phyloP scores from a whole-genome alignment of 2,888 invertebrate genomes.

The Drosophila nr. perissopoda region DNA sequence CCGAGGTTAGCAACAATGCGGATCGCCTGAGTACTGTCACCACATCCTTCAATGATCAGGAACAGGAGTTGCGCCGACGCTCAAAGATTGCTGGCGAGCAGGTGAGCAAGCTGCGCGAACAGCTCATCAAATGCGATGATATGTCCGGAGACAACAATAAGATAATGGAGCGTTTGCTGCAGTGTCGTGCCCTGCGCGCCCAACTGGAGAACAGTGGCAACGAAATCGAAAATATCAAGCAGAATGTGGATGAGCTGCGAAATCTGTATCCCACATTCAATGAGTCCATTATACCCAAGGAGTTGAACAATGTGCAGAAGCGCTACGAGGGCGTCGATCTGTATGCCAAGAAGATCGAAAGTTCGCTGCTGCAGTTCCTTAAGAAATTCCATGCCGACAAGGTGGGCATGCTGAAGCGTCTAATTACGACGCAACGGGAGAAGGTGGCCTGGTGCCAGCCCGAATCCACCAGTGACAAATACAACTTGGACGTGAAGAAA shows the following conservation, averaged over 20 bases:
- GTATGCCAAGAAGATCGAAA: constrained; percentile 93
- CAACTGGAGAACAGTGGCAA: constrained; percentile 90
- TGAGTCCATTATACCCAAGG: constrained; percentile 92
- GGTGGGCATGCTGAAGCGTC: constrained; percentile 91
- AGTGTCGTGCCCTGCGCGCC: constrained; percentile 90
- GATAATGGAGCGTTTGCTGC: constrained; percentile 91
- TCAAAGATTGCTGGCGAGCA: constrained; percentile 90
- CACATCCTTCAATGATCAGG: constrained; percentile 90
- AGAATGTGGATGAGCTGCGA: constrained; percentile 90
- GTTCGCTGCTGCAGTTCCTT: constrained; percentile 91
- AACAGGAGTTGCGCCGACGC: constrained; percentile 89
- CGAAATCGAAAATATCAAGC: constrained; percentile 89
- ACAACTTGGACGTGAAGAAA: constrained; percentile 96
- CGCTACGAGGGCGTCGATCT: constrained; percentile 91
- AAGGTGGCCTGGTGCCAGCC: constrained; percentile 96
- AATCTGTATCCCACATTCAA: constrained; percentile 91
- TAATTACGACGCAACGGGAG: constrained; percentile 92
- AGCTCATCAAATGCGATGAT: constrained; percentile 95
- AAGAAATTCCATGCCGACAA: constrained; percentile 95
- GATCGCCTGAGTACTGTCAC: constrained; percentile 91
- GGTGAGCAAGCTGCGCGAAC: constrained; percentile 91
- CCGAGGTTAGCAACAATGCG: constrained; percentile 90
- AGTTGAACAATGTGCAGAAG: constrained; percentile 92
- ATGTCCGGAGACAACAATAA: constrained; percentile 94
- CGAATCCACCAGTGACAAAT: constrained; percentile 94